Base-by-base conservation (phyloP, 2,113 vertebrate genomes). In the Rhizomys pruinosus region DNA sequence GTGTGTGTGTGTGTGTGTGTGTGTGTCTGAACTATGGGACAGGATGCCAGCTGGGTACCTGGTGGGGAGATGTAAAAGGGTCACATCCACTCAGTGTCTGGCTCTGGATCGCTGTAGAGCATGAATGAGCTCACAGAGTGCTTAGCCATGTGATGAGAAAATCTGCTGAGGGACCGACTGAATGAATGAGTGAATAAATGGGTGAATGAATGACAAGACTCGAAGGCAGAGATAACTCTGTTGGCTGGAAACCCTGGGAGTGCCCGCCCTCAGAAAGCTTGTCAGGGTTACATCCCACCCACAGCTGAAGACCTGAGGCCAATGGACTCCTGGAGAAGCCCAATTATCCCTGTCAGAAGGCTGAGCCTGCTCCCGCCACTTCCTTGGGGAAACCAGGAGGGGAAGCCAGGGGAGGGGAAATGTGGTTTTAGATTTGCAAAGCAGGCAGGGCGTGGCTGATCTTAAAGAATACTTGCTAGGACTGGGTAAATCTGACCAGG, bases 341-440 rank as follows among this genome's bases (percentile, higher is more conserved):
- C 0, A 2, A 82, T 93, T 66, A 95, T 90, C 88, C 89, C 89
- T 90, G 47, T 19, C 55, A 66, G n/a, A 69, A 86, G 42, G 47
- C 92, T 80, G 11, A 72, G 72, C 16, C 0, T 2, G 29, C 37
- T 82, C 84, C 34, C 27, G 69, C 57, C 39, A 80, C 64, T 88
- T 88, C 84, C 44, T 76, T 13, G 55, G 78, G 74, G 44, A 61
- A 96, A 91, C 19, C 5, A 89, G 84, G 57, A 84, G 20, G 37
- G n/a, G n/a, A n/a, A 59, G 2, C 4, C 34, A 11, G 19, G 66
- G 27, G 55, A 73, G 19, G 57, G 37, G 59, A 79, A 42, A 9
- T 4, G 20, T 9, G 34, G 71, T 13, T 72, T 29, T 7, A 0
- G 27, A 64, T 20, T 0, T 73, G 13, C 39, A 73, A 64, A 74